phyloP scores from a whole-genome alignment of 2,113 vertebrate genomes.

The Tachuris rubrigastra region DNA sequence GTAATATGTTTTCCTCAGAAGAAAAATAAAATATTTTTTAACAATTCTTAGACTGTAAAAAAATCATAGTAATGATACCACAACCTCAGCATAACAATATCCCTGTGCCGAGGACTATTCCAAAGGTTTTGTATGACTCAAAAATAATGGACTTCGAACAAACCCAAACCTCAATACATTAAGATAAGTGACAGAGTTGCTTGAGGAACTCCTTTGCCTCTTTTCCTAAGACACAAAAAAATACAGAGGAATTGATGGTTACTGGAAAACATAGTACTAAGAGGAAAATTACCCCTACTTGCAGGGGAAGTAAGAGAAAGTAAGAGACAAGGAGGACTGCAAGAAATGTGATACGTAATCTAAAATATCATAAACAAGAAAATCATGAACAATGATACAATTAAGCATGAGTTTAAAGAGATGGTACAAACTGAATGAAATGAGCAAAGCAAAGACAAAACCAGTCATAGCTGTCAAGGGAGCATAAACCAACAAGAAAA shows the following conservation, averaged over 20 bases:
- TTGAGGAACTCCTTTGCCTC: neutral
- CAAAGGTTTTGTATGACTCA: neutral
- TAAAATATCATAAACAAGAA: neutral
- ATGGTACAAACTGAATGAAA: neutral
- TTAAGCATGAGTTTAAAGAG: neutral
- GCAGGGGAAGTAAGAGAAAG: neutral
- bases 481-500: neutral
- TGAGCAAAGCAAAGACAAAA: neutral
- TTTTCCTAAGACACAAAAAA: neutral
- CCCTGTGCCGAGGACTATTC: neutral
- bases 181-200: neutral
- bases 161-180: accelerated
- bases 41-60: neutral
- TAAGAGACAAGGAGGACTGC: neutral
- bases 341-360: neutral
- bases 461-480: neutral
- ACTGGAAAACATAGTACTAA: neutral
- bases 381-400: neutral
- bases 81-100: neutral
- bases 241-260: neutral
- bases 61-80: neutral
- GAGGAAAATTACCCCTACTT: neutral
- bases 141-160: neutral
- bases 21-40: neutral
- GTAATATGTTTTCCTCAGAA: neutral